These are phyloP conservation scores for Anagrus nilaparvatae DNA, from an alignment of 1,140 invertebrate genomes.

Conservation along the genomic window DNA sequence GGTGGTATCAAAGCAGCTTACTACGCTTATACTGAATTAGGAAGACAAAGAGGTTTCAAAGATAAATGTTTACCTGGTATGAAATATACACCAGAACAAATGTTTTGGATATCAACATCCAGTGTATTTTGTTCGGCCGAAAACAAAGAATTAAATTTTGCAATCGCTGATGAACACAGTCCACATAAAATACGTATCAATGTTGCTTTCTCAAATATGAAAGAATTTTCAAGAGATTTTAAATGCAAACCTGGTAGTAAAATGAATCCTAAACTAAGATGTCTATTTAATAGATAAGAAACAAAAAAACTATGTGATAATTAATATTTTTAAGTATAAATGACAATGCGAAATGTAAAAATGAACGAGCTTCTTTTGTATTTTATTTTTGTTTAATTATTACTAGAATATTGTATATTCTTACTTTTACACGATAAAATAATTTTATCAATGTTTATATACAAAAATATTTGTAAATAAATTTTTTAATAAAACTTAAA, in stretches of 20 bases:
- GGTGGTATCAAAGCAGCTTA: slow-evolving; percentile 50
- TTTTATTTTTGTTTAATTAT: no score
- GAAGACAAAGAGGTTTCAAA: slow-evolving; percentile 22
- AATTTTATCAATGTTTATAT: no score
- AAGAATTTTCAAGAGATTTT: slow-evolving; percentile 72
- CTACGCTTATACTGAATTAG: slow-evolving; percentile 40
- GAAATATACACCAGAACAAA: slow-evolving; percentile 42
- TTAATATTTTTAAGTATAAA: no score
- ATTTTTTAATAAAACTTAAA: no score
- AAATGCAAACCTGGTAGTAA: slow-evolving; percentile 57
- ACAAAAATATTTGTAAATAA: no score
- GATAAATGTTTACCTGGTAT: slow-evolving; percentile 39
- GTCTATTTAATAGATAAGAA: slow-evolving; percentile 67
- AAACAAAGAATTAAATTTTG: slow-evolving; percentile 36
- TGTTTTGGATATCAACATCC: slow-evolving; percentile 53
- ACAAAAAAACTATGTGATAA: slow-evolving; percentile 82
- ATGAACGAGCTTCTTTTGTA: no score
- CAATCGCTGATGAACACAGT: slow-evolving; percentile 31
- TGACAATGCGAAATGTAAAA: no score
- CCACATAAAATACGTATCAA: not conserved
- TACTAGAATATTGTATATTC: no score
- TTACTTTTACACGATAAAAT: no score
- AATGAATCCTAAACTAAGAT: slow-evolving; percentile 82
- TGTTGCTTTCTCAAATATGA: not conserved
- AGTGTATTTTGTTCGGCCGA: slow-evolving; percentile 45